Evolutionary conservation across 2,888 invertebrate genomes (phyloP).

Genomic region (Acronicta alni): DNA sequence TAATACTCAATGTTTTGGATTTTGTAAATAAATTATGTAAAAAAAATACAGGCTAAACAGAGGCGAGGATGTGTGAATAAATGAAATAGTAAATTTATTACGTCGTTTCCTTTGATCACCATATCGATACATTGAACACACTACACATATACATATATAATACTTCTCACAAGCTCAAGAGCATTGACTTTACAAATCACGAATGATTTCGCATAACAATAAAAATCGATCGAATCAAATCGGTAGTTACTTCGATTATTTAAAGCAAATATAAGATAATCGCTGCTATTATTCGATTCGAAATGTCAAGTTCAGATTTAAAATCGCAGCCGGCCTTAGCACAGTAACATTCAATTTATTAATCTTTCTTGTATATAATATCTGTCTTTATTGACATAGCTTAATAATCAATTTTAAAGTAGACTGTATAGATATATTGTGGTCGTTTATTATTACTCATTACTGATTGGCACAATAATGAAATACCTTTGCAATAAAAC

Average conservation of each 20-base stretch:
- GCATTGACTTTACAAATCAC: constrained; percentile 22
- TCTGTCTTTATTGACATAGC: constrained; percentile 25
- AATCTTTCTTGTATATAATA: constrained; percentile 24
- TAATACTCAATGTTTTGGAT: constrained; percentile 83
- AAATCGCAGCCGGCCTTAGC: constrained; percentile 60
- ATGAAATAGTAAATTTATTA: constrained; percentile 75
- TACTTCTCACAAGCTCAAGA: constrained; percentile 13
- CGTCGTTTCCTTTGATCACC: constrained; percentile 42
- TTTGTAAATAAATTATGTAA: constrained; percentile 82
- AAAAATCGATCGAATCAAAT: constrained; percentile 29
- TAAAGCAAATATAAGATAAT: constrained; percentile 51
- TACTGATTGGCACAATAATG: constrained; percentile 18
- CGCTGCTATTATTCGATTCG: constrained; percentile 27
- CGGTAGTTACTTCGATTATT: constrained; percentile 42
- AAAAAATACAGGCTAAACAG: constrained; percentile 75
- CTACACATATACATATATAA: constrained; percentile 10
- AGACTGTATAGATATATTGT: constrained; percentile 11
- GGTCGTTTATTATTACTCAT: neutral
- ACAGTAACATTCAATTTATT: constrained; percentile 50
- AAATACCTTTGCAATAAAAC: constrained; percentile 30
- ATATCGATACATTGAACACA: constrained; percentile 13
- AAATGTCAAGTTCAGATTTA: constrained; percentile 57
- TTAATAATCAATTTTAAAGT: constrained; percentile 5
- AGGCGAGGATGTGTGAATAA: constrained; percentile 88
- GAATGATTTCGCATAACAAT: constrained; percentile 17